A percentile compares a stretch with the other conserved stretches of the same genome.
phyloP scores from a whole-genome alignment of 2,888 invertebrate genomes.

The Andrena camellia region DNA sequence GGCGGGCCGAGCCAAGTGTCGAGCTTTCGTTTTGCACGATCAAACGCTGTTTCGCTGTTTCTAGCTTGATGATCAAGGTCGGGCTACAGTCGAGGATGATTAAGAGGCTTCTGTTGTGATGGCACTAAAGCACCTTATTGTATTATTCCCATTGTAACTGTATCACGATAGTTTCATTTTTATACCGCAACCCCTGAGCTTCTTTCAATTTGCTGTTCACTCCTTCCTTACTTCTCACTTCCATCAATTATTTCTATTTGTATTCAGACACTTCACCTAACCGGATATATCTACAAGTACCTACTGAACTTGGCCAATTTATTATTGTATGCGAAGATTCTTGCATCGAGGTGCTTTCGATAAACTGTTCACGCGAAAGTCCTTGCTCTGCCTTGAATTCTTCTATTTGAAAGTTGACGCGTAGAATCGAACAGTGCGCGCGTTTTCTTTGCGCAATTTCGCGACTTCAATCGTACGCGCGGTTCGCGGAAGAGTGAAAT shows the following conservation, averaged over 20 bases:
- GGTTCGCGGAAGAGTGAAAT: conserved; percentile 64
- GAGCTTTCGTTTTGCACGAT: not conserved
- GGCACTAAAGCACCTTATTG: not conserved
- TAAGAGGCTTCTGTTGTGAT: not conserved
- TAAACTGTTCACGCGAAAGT: not conserved
- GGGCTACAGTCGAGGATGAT: not conserved
- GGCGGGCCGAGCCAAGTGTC: conserved; percentile 49
- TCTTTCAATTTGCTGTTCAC: too few species aligned
- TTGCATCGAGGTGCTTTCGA: too few species aligned
- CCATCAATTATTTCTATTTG: too few species aligned
- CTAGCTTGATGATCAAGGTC: conserved; percentile 35
- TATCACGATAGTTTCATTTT: not conserved
- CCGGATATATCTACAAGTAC: too few species aligned
- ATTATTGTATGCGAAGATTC: too few species aligned
- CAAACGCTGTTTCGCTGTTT: not conserved
- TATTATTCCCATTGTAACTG: not conserved
- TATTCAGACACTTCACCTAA: too few species aligned
- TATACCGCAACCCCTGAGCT: too few species aligned
- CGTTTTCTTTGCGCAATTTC: conserved; percentile 35
- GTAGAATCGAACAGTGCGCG: conserved; percentile 13
- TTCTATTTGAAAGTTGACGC: not conserved
- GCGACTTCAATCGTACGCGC: conserved; percentile 27
- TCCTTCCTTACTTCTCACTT: too few species aligned
- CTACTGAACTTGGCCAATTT: too few species aligned
- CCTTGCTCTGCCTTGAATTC: not conserved